These are phyloP conservation scores for Drosophila hawaiiensis DNA, from an alignment of 2,888 invertebrate species.

Conservation along the genomic window DNA sequence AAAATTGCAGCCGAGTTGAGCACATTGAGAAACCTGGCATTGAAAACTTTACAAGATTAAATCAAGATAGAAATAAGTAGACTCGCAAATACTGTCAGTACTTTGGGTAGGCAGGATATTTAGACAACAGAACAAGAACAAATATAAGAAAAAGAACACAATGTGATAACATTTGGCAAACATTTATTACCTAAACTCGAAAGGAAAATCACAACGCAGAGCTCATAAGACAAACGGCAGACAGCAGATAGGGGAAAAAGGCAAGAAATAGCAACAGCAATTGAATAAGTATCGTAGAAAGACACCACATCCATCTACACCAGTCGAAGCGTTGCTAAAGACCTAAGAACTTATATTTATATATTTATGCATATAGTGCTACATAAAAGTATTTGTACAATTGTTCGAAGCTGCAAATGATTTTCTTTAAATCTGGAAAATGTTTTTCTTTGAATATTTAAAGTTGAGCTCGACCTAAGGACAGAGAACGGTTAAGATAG, in stretches of 20 bases:
- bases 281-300: not conserved
- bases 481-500: not conserved
- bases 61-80: conserved; percentile 9
- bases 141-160: conserved; percentile 37
- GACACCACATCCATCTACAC: not conserved
- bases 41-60: conserved; percentile 29
- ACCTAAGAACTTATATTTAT: not conserved
- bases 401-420: not conserved
- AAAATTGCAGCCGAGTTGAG: not conserved
- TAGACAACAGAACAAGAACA: conserved; percentile 16
- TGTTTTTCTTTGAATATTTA: not conserved
- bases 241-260: not conserved
- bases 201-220: conserved; percentile 33
- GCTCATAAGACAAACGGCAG: not conserved
- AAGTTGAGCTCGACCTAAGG: not conserved
- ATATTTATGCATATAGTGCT: not conserved
- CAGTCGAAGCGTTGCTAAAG: not conserved
- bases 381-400: not conserved
- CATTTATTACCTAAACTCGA: conserved; percentile 70
- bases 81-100: conserved; percentile 5
- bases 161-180: conserved; percentile 62
- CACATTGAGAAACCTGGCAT: conserved; percentile 12
- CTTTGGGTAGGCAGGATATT: not conserved
- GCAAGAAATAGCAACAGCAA: not conserved
- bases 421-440: not conserved